Percentiles rank a stretch among this genome's conserved stretches.
Conservation (phyloP, 2,797 vertebrate genomes). For the Borostomias antarcticus region DNA sequence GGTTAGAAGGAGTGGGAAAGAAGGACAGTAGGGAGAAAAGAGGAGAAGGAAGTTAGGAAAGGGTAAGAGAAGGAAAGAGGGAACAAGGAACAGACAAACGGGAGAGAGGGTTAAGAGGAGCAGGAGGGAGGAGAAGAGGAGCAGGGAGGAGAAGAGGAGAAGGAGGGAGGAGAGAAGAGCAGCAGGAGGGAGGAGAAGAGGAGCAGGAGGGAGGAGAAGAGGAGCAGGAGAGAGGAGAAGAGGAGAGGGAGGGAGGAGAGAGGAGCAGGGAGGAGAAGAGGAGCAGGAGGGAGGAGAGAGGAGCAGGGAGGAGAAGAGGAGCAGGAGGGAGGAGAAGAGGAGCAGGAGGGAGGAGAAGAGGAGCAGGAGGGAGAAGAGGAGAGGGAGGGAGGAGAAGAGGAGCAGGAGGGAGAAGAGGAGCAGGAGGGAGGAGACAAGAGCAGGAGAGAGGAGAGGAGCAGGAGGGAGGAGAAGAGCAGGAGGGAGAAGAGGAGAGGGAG, state of each 20-base stretch:
- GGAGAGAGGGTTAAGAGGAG: neutral
- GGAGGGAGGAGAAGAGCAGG: too few relatives aligned
- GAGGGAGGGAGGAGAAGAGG: neutral
- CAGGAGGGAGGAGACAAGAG: neutral
- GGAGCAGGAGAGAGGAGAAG: neutral
- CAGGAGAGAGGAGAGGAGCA: neutral
- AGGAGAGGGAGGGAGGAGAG: neutral
- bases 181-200: neutral
- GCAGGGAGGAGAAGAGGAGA: neutral
- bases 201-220: neutral
- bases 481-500: too few relatives aligned
- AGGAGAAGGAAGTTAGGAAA: neutral
- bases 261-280: neutral
- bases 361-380: neutral
- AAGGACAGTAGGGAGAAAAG: constrained; percentile 45
- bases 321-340: neutral
- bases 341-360: neutral
- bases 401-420: too few relatives aligned
- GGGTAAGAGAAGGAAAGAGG: neutral
- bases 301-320: neutral
- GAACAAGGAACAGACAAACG: neutral
- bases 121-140: neutral
- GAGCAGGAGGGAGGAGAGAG: constrained; percentile 11
- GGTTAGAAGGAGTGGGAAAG: neutral
- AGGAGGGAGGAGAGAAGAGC: too few relatives aligned